Conservation (phyloP, 2,113 vertebrate species). For the Actenoides hombroni region DNA sequence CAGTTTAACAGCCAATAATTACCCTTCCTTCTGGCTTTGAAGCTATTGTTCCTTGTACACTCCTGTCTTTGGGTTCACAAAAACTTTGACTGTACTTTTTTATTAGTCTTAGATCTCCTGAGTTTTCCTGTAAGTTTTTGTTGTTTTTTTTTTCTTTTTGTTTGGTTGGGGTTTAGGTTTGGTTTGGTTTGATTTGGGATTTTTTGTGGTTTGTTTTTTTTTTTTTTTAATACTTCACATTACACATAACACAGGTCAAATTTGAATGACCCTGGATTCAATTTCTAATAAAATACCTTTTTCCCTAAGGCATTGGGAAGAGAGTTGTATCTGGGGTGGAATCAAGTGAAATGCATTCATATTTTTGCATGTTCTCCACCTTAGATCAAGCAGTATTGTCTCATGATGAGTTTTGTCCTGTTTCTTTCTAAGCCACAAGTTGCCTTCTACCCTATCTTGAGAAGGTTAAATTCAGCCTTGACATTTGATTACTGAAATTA, state of each 20-base stretch:
- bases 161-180: too few species aligned
- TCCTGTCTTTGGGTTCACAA: background rate
- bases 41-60: background rate
- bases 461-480: background rate
- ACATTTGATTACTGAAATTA: background rate
- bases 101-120: conserved; percentile 18
- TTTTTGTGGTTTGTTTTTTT: too few species aligned
- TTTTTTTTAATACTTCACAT: background rate
- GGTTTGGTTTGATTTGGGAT: too few species aligned
- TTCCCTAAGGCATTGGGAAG: background rate
- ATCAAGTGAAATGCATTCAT: background rate
- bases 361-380: background rate
- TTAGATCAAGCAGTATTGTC: background rate
- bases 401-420: background rate
- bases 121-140: background rate
- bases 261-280: background rate
- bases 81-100: background rate
- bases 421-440: background rate
- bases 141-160: background rate
- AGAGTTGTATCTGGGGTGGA: background rate
- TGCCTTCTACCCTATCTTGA: background rate
- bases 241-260: background rate
- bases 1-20: background rate
- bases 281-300: conserved; percentile 19
- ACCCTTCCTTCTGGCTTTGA: background rate